These are phyloP conservation scores for Macrobrachium rosenbergii DNA, from an alignment of 1,140 invertebrate genomes.

Conservation along the genomic window DNA sequence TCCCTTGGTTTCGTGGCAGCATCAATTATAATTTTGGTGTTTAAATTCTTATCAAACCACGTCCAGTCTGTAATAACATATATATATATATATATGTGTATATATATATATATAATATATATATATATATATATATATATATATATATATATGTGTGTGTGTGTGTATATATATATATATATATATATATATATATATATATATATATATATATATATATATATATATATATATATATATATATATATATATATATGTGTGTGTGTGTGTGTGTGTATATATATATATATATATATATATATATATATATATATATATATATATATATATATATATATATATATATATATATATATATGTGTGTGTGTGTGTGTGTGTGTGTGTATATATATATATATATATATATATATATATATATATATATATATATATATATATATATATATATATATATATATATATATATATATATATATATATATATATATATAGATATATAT, in stretches of 20 bases:
- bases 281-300: background rate
- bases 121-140: constrained; percentile 13
- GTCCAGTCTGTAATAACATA: background rate
- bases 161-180: background rate
- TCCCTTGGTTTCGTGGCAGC: too few species aligned
- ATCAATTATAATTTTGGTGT: too few species aligned
- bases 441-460: background rate
- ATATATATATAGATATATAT: background rate
- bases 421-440: background rate
- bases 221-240: background rate
- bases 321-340: too few species aligned
- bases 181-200: background rate
- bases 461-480: background rate
- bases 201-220: background rate
- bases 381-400: too few species aligned
- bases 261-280: constrained; percentile 13
- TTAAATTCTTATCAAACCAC: too few species aligned
- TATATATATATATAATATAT: background rate
- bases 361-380: too few species aligned
- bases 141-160: background rate
- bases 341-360: too few species aligned
- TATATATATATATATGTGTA: background rate
- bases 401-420: background rate
- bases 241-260: background rate
- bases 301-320: too few species aligned